phyloP scores from a whole-genome alignment of 2,113 vertebrate genomes.

The Callaeas wilsoni region DNA sequence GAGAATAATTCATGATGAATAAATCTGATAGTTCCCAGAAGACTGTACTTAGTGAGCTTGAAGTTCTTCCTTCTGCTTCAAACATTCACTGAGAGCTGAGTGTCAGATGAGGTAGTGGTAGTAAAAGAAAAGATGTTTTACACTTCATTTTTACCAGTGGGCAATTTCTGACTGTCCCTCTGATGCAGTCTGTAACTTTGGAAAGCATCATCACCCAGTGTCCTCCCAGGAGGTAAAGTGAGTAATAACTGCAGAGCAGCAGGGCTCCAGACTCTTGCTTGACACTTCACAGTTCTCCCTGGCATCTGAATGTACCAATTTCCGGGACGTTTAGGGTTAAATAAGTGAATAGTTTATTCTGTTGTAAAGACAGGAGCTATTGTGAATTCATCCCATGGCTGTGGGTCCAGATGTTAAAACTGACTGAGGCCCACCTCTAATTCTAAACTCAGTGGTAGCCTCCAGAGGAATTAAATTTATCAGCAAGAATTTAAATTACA shows the following conservation, averaged over 20 bases:
- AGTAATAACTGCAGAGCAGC: neutral
- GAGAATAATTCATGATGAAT: neutral
- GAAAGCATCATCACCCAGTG: neutral
- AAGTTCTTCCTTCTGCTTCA: neutral
- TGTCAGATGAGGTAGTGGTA: neutral
- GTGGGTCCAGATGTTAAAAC: neutral
- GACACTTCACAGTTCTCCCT: neutral
- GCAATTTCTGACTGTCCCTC: neutral
- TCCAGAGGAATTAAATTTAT: constrained; percentile 27
- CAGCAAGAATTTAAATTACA: constrained; percentile 19
- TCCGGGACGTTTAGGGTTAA: neutral
- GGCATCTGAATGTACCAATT: neutral
- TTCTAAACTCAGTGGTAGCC: neutral
- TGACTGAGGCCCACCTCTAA: neutral
- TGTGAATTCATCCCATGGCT: neutral
- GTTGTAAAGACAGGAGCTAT: neutral
- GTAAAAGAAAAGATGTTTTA: neutral
- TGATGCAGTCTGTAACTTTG: neutral
- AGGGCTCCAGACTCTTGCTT: neutral
- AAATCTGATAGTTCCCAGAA: neutral
- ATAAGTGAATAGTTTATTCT: neutral
- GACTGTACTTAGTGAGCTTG: neutral
- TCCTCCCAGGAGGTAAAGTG: neutral
- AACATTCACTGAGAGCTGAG: neutral
- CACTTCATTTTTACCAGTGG: neutral